Evolutionary conservation across 2,888 invertebrate genomes (phyloP).

Genomic region (Pocota personata): DNA sequence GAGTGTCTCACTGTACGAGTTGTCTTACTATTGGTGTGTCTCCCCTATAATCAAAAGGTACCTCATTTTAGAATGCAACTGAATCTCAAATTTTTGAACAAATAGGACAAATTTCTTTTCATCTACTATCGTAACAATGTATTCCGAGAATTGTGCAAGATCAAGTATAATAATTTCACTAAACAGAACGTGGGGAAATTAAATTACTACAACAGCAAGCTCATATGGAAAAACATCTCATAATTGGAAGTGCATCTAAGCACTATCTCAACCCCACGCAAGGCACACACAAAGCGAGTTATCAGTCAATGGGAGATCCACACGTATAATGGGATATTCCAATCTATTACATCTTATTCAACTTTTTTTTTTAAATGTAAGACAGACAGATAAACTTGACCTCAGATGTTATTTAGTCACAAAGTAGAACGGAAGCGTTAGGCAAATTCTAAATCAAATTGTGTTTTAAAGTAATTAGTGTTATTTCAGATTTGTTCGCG

Average conservation of each 20-base stretch:
- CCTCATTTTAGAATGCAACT: too few relatives aligned
- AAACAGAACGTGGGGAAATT: too few relatives aligned
- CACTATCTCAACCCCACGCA: neutral
- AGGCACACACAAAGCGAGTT: neutral
- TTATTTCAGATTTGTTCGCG: neutral
- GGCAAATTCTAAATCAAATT: neutral
- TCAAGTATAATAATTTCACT: too few relatives aligned
- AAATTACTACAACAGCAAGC: too few relatives aligned
- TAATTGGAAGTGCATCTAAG: slow-evolving; percentile 19
- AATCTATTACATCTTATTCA: neutral
- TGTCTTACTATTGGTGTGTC: too few relatives aligned
- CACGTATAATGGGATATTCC: neutral
- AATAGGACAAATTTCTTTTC: too few relatives aligned
- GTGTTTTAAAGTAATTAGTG: neutral
- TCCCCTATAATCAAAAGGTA: too few relatives aligned
- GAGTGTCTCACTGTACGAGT: too few relatives aligned
- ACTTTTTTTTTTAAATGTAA: neutral
- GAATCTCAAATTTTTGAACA: too few relatives aligned
- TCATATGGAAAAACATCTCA: too few relatives aligned
- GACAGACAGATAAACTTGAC: neutral
- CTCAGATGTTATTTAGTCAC: neutral
- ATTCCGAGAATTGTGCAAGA: too few relatives aligned
- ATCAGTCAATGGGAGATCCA: neutral
- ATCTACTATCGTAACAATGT: too few relatives aligned
- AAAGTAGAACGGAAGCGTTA: neutral